phyloP scores from a whole-genome alignment of 2,888 invertebrate species.

The Synanthedon formicaeformis region DNA sequence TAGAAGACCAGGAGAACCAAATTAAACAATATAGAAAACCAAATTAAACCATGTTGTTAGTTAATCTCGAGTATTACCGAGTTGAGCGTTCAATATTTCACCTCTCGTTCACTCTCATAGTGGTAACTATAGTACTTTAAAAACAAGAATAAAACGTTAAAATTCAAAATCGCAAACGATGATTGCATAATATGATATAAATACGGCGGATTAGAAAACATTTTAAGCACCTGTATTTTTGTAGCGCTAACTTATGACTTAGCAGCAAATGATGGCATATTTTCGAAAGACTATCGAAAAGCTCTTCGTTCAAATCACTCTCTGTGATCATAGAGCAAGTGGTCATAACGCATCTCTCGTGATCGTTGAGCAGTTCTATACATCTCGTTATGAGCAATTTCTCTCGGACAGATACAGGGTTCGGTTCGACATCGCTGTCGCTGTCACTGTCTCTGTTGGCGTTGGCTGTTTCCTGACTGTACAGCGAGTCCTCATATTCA shows the following conservation, averaged over 20 bases:
- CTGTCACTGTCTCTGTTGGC: conserved; percentile 71
- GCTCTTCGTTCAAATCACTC: conserved; percentile 56
- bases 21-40: no score
- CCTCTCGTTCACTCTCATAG: no score
- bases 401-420: conserved; percentile 55
- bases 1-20: no score
- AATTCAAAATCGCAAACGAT: no score
- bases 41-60: no score
- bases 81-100: no score
- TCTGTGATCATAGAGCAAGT: conserved; percentile 65
- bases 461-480: conserved; percentile 44
- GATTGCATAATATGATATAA: no score
- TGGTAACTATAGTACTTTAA: no score
- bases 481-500: conserved; percentile 58
- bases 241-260: conserved; percentile 84
- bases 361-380: conserved; percentile 76
- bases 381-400: conserved; percentile 65
- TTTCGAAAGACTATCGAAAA: conserved; percentile 77
- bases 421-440: conserved; percentile 67
- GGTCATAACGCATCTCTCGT: conserved; percentile 44
- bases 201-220: conserved; percentile 3
- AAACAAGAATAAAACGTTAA: no score
- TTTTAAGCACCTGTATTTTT: conserved; percentile 79
- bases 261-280: conserved; percentile 87
- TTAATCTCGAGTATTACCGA: no score